Evolutionary conservation across 2,113 vertebrate genomes (phyloP).

Genomic region (Muntiacus muntjak): DNA sequence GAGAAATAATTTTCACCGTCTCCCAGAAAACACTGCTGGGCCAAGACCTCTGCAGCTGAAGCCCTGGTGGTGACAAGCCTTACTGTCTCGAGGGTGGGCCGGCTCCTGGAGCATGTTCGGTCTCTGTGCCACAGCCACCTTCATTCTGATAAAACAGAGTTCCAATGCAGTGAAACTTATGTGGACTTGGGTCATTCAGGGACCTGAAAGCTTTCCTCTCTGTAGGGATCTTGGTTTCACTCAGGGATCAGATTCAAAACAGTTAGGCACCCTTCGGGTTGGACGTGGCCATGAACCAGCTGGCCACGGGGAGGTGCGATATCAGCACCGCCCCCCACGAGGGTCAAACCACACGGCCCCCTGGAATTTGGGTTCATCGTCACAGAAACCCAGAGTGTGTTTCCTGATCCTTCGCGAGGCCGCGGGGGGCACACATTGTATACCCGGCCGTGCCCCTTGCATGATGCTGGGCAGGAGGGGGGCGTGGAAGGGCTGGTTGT

Average conservation of each 20-base stretch:
- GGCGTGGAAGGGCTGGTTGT: neutral
- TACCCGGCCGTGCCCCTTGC: too few species aligned
- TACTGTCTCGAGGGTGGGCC: rapidly evolving
- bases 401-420: neutral
- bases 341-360: rapidly evolving
- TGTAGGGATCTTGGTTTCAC: neutral
- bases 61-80: too few species aligned
- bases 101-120: rapidly evolving
- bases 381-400: neutral
- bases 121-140: neutral
- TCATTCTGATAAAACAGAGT: neutral
- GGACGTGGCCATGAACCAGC: neutral
- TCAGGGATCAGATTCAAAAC: neutral
- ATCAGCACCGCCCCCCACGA: rapidly evolving
- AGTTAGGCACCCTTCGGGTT: neutral
- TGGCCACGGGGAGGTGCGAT: neutral
- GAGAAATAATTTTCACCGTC: neutral
- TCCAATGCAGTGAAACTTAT: neutral
- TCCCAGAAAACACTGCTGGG: neutral
- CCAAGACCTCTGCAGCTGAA: neutral
- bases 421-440: neutral
- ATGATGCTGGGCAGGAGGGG: neutral
- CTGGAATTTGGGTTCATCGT: neutral
- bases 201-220: neutral
- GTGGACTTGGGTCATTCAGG: neutral